Base-by-base conservation (phyloP, 2,888 invertebrate species). In the Hoplodrina blanda region DNA sequence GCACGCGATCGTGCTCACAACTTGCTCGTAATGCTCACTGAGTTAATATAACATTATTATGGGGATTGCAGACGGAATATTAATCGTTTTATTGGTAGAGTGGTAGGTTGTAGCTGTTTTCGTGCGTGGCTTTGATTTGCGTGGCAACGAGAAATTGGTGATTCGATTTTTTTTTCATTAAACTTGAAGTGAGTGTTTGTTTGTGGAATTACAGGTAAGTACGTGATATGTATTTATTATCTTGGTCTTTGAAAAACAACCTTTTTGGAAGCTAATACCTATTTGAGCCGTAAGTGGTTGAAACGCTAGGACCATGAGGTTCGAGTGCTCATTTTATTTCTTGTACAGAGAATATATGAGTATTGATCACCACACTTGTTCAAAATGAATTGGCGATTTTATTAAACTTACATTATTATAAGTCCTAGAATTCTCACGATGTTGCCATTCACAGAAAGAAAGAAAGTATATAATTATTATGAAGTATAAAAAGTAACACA, bases 31-130 rank as follows among this genome's bases (percentile, higher is more conserved):
- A 82, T 81, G 84, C 84, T 87, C 84, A 85, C 76, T 57, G 83
- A 84, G 86, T 87, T 89, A 89, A 89, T 89, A 85, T 81, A 80
- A 78, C 78, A 85, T 85, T 89, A 87, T 88, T 80, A 80, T 72
- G 76, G 79, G 70, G 69, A 65, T 54, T 78, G 52, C 66, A 78
- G 69, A 49, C 52, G 69, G 69, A 62, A 69, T 70, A 78, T 78
- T 78, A 79, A 78, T 79, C 67, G 70, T 67, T 78, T 70, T 79
- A 78, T 79, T 70, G 75, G 70, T 64, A 56, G 52, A 55, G 65
- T 75, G 69, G 53, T 19, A 61, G 50, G 59, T 54, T 66, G 33
- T 73, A 60, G 25, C 55, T 60, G 60, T 50, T 52, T 63, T 41
- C 33, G 41, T 72, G 73, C 57, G 56, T 56, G 44, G 49, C 7